Evolutionary conservation across 2,797 vertebrate genomes (phyloP).

Genomic region (Phyllotis vaccarum): DNA sequence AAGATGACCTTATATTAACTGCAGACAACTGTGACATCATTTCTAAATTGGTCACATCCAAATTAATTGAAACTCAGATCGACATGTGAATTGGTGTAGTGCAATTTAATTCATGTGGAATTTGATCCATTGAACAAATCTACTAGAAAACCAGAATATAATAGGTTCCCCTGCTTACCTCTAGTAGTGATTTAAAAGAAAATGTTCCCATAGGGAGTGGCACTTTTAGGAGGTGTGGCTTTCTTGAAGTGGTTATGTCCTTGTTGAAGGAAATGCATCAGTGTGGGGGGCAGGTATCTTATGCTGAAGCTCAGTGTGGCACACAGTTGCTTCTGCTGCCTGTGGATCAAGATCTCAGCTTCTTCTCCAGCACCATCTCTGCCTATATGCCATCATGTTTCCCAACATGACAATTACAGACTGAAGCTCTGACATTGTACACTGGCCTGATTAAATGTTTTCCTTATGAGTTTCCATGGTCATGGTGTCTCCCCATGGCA

Average conservation of each 20-base stretch:
- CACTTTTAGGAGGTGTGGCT: background rate
- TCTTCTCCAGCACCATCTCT: background rate
- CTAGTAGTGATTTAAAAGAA: background rate
- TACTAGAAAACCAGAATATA: background rate
- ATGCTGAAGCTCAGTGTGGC: background rate
- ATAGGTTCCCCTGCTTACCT: background rate
- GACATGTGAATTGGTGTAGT: background rate
- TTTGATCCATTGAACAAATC: background rate
- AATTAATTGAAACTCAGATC: background rate
- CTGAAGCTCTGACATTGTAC: background rate
- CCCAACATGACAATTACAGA: background rate
- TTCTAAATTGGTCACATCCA: background rate
- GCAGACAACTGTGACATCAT: background rate
- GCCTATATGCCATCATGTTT: background rate
- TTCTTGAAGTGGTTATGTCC: background rate
- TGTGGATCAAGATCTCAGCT: background rate
- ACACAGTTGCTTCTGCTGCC: background rate
- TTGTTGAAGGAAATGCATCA: background rate
- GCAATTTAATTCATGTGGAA: background rate
- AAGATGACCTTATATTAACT: background rate
- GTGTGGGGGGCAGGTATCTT: background rate
- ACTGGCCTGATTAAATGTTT: background rate
- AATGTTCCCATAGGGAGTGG: background rate
- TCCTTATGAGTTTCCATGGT: background rate
- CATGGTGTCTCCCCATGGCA: background rate